phyloP scores from a whole-genome alignment of 2,113 vertebrate genomes.

The Campylomormyrus numenius region DNA sequence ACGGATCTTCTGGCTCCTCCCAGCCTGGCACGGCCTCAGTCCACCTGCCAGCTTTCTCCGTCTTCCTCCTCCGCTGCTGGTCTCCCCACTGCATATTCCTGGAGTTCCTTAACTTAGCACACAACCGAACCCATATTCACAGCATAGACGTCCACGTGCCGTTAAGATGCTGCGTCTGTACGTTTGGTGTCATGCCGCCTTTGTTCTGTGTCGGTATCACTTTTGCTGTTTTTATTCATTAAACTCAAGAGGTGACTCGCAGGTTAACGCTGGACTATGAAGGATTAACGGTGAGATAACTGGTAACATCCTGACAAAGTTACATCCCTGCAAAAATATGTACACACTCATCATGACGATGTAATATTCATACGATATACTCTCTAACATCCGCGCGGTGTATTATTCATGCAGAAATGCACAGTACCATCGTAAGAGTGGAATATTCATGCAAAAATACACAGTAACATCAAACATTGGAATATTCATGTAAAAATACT shows the following conservation, averaged over 20 bases:
- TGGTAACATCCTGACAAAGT: not conserved
- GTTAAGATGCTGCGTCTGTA: not conserved
- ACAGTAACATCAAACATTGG: not conserved
- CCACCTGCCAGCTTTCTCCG: slow-evolving; percentile 65
- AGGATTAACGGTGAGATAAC: not conserved
- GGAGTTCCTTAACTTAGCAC: slow-evolving; percentile 43
- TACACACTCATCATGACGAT: not conserved
- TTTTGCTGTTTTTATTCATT: not conserved
- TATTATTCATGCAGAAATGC: not conserved
- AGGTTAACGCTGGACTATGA: not conserved
- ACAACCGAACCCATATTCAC: not conserved
- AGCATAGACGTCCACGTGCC: not conserved
- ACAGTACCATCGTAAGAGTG: not conserved
- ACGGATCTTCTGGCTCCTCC: no score
- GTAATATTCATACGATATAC: not conserved
- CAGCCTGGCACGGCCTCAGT: slow-evolving; percentile 69
- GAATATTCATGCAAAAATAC: not conserved
- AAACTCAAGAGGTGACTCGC: not conserved
- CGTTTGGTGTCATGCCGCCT: not conserved
- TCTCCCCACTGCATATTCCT: slow-evolving; percentile 59
- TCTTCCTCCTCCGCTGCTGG: slow-evolving; percentile 60
- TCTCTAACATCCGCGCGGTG: not conserved
- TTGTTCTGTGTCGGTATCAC: not conserved
- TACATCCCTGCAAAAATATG: not conserved
- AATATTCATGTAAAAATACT: no score